Evolutionary conservation across 2,113 vertebrate genomes (phyloP).

Genomic region (Merops nubicus): DNA sequence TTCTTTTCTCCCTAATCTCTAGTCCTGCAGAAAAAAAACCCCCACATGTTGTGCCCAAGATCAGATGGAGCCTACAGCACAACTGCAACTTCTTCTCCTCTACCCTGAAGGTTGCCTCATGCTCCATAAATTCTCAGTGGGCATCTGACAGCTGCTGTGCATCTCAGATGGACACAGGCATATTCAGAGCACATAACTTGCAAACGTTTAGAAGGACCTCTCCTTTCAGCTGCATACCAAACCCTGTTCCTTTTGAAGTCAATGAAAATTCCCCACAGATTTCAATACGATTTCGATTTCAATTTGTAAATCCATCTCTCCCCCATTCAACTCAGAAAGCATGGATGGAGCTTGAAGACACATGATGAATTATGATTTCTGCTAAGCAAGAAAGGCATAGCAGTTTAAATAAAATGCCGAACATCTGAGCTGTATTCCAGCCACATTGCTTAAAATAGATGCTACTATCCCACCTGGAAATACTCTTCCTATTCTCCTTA

Average conservation of each 20-base stretch:
- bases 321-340: not conserved
- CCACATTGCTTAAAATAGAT: not conserved
- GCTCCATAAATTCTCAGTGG: not conserved
- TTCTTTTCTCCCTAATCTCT: not conserved
- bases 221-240: not conserved
- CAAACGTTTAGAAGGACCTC: not conserved
- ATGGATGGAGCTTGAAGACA: not conserved
- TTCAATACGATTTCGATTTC: not conserved
- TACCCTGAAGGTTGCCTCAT: rapidly evolving
- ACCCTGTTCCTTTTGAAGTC: not conserved
- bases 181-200: not conserved
- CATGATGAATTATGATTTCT: not conserved
- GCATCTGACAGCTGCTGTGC: not conserved
- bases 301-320: not conserved
- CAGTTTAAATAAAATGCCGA: not conserved
- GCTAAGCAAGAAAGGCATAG: not conserved
- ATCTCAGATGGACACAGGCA: not conserved
- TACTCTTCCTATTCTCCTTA: not conserved
- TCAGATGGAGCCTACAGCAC: not conserved
- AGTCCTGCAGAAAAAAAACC: not conserved
- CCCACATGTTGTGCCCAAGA: rapidly evolving
- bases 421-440: not conserved
- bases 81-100: not conserved
- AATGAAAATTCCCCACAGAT: not conserved
- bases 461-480: not conserved